Base-by-base conservation (phyloP, 2,113 vertebrate species). In the Gymnobelideus leadbeateri region DNA sequence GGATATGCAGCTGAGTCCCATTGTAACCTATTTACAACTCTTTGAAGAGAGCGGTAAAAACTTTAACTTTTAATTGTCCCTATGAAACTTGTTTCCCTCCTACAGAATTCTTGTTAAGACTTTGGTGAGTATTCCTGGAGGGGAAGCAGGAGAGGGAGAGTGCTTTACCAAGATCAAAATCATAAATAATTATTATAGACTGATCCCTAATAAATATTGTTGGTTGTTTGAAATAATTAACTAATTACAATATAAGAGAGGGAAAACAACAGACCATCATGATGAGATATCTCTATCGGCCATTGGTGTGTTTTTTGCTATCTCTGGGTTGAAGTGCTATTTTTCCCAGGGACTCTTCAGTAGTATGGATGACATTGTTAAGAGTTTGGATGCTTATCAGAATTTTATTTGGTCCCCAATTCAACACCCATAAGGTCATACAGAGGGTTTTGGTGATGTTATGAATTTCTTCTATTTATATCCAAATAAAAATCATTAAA, bases 41-140 rank as follows among this genome's bases (percentile, higher is more conserved):
- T 84, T 93, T 91, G 46, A 95, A 93, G 25, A 96, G 0, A 94
- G 24, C 93, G 94, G 96, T 94, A 89, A 55, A 95, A 95, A 93
- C 91, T 43, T 84, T 93, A 94, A 95, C 96, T 91, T 94, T 95
- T 96, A 97, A 95, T 96, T 53, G 90, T 96, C 92, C 91, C 96
- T 96, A 8, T 96, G 94, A 97, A 96, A 96, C 91, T 95, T 97
- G 84, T 96, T 97, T 94, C 94, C 6, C 46, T 92, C 53, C 19
- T 91, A 89, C 21, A 61, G 47, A 92, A 94, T 14, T 57, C 89
- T 92, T 93, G 47, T 96, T 51, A 89, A 51, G 31, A 12, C 94
- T 96, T 97, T 21, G 92, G 49, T 51, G 95, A 52, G 31, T 93
- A 95, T 93, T 96, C 92, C 77, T 93, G 8, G 6, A 53, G 91